Evolutionary conservation across 2,113 vertebrate genomes (phyloP), one percentile per base, ranked within the genome.

Genomic region (Salvelinus alpinus): DNA sequence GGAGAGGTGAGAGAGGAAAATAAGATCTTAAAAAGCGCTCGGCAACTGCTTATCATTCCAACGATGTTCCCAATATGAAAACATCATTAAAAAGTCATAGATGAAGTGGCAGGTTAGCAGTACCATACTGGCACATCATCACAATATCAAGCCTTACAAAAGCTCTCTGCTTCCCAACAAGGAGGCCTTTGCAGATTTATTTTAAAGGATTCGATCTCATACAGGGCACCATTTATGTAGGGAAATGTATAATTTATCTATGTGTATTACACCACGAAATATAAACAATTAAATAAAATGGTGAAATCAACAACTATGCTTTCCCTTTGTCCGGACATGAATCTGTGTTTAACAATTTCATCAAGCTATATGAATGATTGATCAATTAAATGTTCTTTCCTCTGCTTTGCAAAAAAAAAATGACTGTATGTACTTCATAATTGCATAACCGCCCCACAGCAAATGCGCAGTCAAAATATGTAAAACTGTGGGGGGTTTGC

Each of bases 11-110:
- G 64, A 48, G 66, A 81, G 68, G 74, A 67, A 75, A 73, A 79
- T 74, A 78, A 69, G 79, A 82, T 85, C 79, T 76, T 79, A 81
- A 76, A 85, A 86, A 77, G 78, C 83, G 81, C 77, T 60, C 82
- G 83, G 78, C 86, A 78, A 86, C 85, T 87, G 85, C 80, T 87
- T 82, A 80, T 87, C 79, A 83, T 86, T 87, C 82, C 20, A 47
- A 77, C 38, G 54, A 79, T 64, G 80, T 68, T 77, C 81, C 84
- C 85, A 78, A 38, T 76, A 84, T 82, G 85, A 84, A 76, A 86
- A 81, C 81, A 81, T 78, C 81, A 89, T 89, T 88, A 88, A 88
- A 85, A 82, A 89, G 86, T 88, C 82, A 88, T 86, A 82, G 86
- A 59, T 81, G 80, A 82, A 81, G 82, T 44, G 69, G 38, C 38